Evolutionary conservation across 2,113 vertebrate species (phyloP).

Genomic region (Pteropus alecto): DNA sequence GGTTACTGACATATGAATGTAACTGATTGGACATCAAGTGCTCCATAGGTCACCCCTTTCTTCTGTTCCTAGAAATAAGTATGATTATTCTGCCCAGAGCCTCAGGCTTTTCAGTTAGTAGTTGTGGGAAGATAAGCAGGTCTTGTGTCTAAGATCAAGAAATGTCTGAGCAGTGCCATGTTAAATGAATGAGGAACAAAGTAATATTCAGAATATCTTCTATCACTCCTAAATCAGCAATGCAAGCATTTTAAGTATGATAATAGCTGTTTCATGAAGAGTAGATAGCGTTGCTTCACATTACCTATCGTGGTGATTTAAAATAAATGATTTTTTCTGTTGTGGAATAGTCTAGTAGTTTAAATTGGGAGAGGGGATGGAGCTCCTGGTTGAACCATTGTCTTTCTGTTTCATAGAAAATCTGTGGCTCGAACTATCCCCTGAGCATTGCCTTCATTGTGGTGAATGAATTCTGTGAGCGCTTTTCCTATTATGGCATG

Average conservation of each 20-base stretch:
- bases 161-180: background rate
- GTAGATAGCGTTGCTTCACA: background rate
- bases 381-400: background rate
- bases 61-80: background rate
- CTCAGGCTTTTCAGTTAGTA: background rate
- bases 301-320: background rate
- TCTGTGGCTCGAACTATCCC: conserved; percentile 95
- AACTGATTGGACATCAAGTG: background rate
- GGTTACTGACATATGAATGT: background rate
- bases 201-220: background rate
- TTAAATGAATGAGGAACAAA: conserved; percentile 1
- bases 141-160: background rate
- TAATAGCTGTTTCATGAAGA: background rate
- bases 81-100: background rate
- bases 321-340: conserved; percentile 2
- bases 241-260: background rate
- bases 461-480: conserved; percentile 98
- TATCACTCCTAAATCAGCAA: background rate
- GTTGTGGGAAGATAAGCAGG: background rate
- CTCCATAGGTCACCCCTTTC: background rate
- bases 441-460: conserved; percentile 95
- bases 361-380: background rate
- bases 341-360: background rate
- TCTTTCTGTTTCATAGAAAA: conserved; percentile 84
- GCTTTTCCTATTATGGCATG: conserved; percentile 99